Percentiles rank a stretch among this genome's conserved stretches.
phyloP scores from a whole-genome alignment of 2,113 vertebrate genomes.

The Perognathus longimembris region DNA sequence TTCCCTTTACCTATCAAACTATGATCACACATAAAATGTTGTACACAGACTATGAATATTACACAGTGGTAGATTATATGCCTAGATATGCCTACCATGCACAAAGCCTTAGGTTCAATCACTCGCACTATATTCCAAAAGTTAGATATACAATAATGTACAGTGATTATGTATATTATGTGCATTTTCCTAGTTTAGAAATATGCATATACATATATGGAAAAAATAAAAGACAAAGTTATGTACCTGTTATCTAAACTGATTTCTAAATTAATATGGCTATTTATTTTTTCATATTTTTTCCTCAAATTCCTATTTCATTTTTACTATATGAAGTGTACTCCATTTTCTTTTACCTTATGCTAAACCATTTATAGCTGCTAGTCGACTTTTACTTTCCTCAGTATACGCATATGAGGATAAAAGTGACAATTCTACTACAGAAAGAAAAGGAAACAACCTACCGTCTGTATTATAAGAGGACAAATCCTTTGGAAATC shows the following conservation, averaged over 20 bases:
- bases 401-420: neutral
- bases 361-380: neutral
- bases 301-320: conserved; percentile 1
- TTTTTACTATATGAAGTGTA: neutral
- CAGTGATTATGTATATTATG: neutral
- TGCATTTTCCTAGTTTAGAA: neutral
- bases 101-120: too few species aligned
- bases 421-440: neutral
- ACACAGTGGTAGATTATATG: neutral
- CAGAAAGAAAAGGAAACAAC: neutral
- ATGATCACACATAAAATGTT: neutral
- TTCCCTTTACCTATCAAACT: neutral
- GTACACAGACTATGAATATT: neutral
- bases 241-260: neutral
- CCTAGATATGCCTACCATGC: neutral
- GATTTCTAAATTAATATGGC: neutral
- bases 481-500: neutral
- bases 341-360: neutral
- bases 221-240: neutral
- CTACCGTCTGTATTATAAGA: neutral
- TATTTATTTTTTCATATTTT: neutral
- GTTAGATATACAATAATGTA: too few species aligned
- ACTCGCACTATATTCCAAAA: too few species aligned
- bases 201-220: neutral
- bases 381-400: neutral